Conservation (phyloP, 2,113 vertebrate genomes). For the Suricata suricatta region DNA sequence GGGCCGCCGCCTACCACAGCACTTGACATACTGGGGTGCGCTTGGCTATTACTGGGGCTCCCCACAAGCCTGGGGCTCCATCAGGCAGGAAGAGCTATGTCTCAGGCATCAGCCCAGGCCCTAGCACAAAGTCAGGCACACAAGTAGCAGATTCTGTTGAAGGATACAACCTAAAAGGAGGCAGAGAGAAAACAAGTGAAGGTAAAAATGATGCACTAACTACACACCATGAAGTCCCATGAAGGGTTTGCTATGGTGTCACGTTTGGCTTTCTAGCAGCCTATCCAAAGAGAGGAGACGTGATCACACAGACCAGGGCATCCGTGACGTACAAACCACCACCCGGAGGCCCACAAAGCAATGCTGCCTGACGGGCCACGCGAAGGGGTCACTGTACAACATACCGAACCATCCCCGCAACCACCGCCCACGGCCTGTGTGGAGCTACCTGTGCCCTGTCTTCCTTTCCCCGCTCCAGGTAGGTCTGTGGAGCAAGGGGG, state of each 20-base stretch:
- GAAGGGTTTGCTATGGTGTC: neutral
- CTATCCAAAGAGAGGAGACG: neutral
- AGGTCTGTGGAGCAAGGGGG: neutral
- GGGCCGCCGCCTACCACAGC: neutral
- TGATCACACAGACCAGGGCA: neutral
- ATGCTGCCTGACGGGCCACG: neutral
- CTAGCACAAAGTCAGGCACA: neutral
- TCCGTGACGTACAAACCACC: neutral
- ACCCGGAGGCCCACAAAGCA: neutral
- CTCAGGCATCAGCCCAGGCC: neutral
- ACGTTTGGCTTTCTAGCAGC: neutral
- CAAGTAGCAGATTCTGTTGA: neutral
- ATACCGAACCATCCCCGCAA: neutral
- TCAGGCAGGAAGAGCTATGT: neutral
- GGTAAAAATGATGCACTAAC: neutral
- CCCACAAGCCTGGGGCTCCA: neutral
- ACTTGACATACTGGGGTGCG: no score
- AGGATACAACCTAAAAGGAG: neutral
- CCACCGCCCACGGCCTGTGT: neutral
- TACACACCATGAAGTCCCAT: neutral
- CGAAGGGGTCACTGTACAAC: neutral
- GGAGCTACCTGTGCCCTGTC: neutral
- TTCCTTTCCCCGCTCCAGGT: neutral
- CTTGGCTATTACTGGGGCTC: neutral
- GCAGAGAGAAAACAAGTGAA: neutral